These are phyloP conservation scores for Prietella phreatophila DNA, from an alignment of 2,113 vertebrate genomes.

Conservation along the genomic window DNA sequence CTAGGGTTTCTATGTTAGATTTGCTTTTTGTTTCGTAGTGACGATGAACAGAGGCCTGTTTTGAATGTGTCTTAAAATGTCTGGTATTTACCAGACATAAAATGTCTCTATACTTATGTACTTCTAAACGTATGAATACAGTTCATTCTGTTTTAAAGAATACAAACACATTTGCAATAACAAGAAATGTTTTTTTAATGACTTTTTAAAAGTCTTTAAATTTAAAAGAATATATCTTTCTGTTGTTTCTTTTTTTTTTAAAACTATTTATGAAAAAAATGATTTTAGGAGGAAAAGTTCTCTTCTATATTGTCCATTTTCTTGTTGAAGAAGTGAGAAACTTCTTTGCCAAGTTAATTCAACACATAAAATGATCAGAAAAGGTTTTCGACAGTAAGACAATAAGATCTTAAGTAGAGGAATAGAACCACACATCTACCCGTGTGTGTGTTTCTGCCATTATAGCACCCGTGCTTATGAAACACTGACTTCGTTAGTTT, in stretches of 20 bases:
- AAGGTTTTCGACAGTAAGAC: not conserved
- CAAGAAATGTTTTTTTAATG: not conserved
- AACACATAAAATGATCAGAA: not conserved
- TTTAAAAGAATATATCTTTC: not conserved
- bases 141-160: not conserved
- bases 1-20: not conserved
- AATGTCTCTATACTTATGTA: not conserved
- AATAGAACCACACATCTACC: not conserved
- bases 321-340: not conserved
- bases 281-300: not conserved
- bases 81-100: not conserved
- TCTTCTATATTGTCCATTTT: not conserved
- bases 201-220: not conserved
- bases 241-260: too few species aligned
- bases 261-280: not conserved
- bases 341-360: not conserved
- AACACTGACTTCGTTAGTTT: not conserved
- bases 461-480: not conserved
- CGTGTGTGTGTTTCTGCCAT: not conserved
- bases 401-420: not conserved
- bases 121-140: not conserved
- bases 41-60: slow-evolving; percentile 22
- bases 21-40: not conserved
- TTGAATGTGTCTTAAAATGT: not conserved
- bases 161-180: not conserved